phyloP scores from a whole-genome alignment of 2,888 invertebrate genomes.

The Melieria picta region DNA sequence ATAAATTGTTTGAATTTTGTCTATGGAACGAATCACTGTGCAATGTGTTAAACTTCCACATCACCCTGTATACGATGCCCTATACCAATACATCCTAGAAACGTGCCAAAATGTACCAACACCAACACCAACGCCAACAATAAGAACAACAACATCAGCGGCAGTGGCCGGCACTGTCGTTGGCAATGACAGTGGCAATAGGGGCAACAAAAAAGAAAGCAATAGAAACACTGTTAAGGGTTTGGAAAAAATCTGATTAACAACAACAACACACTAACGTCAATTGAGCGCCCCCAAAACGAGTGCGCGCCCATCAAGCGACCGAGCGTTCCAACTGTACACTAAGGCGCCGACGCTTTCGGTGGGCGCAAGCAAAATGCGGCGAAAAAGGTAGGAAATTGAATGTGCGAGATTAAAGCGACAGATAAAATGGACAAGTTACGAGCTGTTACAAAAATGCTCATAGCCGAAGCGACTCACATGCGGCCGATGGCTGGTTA shows the following conservation, averaged over 20 bases:
- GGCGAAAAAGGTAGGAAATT: constrained; percentile 46
- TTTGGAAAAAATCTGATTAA: not conserved
- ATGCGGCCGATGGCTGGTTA: not conserved
- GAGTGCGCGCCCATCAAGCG: not conserved
- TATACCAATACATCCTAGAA: not conserved
- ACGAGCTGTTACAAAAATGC: constrained; percentile 45
- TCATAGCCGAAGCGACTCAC: constrained; percentile 3
- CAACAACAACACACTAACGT: not conserved
- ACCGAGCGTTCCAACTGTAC: not conserved
- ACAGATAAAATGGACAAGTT: constrained; percentile 49
- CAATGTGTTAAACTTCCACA: too few species aligned
- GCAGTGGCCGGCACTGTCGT: not conserved
- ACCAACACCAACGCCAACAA: not conserved
- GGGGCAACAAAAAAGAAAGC: not conserved
- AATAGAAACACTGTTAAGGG: not conserved
- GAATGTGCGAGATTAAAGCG: constrained; percentile 50
- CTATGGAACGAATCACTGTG: too few species aligned
- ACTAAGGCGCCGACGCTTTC: not conserved
- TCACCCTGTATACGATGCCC: too few species aligned
- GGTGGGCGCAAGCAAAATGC: not conserved
- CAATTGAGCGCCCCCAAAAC: not conserved
- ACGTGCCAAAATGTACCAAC: not conserved
- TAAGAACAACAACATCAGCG: not conserved
- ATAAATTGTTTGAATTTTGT: too few species aligned
- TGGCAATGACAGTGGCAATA: constrained; percentile 9